Evolutionary conservation across 1,140 invertebrate genomes (phyloP).

Genomic region (Sitobion miscanthi): DNA sequence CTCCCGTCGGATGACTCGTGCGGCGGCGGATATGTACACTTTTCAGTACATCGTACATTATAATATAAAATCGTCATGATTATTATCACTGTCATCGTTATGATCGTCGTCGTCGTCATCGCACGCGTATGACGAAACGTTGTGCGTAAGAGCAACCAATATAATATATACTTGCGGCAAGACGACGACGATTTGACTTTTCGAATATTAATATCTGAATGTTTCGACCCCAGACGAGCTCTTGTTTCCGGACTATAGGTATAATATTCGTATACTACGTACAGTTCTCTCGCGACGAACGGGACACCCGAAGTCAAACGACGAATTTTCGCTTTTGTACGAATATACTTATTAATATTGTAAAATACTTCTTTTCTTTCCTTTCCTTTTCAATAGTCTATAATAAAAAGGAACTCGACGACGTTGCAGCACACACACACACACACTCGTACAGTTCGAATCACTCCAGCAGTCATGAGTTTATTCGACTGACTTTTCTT

Average conservation of each 20-base stretch:
- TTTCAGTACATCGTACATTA: neutral
- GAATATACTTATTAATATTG: constrained; percentile 40
- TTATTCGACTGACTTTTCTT: constrained; percentile 43
- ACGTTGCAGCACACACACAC: neutral
- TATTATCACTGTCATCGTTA: neutral
- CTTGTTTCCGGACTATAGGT: constrained; percentile 9
- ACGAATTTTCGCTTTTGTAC: constrained; percentile 20
- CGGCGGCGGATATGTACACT: neutral
- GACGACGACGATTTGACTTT: neutral
- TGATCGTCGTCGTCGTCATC: neutral
- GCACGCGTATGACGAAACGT: neutral
- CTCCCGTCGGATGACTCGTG: neutral
- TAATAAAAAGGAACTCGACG: constrained; percentile 28
- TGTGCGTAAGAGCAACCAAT: neutral
- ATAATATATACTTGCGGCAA: neutral
- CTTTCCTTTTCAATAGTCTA: neutral
- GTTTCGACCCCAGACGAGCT: neutral
- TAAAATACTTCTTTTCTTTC: constrained; percentile 9
- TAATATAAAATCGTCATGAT: neutral
- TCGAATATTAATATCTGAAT: constrained; percentile 50
- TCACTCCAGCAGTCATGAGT: constrained; percentile 17
- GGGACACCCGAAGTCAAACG: constrained; percentile 18
- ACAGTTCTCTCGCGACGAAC: neutral
- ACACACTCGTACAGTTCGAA: neutral
- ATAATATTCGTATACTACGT: neutral